These are phyloP conservation scores for Nothocercus julius DNA, from an alignment of 2,113 vertebrate genomes.

Conservation along the genomic window DNA sequence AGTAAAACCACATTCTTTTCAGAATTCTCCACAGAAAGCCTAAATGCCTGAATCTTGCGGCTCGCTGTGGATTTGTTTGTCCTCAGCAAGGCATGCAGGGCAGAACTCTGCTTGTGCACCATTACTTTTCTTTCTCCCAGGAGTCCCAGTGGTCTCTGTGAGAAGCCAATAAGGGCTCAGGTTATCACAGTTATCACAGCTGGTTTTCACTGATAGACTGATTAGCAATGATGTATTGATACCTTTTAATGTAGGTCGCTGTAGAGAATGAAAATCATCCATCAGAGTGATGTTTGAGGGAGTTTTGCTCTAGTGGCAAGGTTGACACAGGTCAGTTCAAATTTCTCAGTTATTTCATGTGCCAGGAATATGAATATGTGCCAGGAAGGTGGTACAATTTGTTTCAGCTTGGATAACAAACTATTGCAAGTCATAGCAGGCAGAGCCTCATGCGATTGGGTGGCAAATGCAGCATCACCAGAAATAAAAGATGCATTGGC, in stretches of 20 bases:
- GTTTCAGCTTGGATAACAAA: not conserved
- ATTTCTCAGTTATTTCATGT: not conserved
- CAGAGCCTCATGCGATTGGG: not conserved
- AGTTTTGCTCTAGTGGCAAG: not conserved
- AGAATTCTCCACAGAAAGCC: not conserved
- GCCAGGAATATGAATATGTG: not conserved
- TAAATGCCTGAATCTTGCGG: not conserved
- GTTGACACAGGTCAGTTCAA: not conserved
- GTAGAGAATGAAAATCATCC: not conserved
- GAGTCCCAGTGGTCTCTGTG: not conserved
- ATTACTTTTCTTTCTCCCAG: not conserved
- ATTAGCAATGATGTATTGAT: not conserved
- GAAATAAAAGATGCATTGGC: not conserved
- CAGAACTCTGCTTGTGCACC: not conserved
- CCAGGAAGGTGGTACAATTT: not conserved
- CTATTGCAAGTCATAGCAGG: not conserved
- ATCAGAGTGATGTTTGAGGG: not conserved
- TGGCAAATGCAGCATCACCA: not conserved
- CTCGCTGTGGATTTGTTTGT: not conserved
- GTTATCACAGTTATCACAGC: not conserved
- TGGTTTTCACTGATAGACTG: not conserved
- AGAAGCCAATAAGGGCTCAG: not conserved
- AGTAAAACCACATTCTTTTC: not conserved
- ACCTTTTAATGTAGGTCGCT: not conserved
- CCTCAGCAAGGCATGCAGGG: rapidly evolving